These are phyloP conservation scores for Cladopsammia gracilis DNA, from an alignment of 64 coral and sea anemone species.

Conservation along the genomic window DNA sequence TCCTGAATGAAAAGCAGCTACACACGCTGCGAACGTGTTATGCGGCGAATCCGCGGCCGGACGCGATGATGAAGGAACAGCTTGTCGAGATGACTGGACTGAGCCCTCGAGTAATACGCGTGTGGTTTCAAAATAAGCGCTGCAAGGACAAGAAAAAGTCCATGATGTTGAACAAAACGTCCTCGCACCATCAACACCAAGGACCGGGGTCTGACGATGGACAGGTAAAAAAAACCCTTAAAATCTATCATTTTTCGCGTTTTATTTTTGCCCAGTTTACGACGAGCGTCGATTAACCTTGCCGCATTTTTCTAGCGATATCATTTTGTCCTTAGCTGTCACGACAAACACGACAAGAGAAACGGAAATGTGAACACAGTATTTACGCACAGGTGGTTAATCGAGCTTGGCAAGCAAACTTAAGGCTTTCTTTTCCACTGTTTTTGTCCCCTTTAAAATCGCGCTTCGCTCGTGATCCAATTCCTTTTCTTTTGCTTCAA, in stretches of 20 bases:
- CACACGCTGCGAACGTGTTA: conserved; percentile 97
- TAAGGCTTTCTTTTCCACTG: background rate
- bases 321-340: conserved; percentile 19
- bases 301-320: background rate
- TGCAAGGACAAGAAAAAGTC: conserved; percentile 99
- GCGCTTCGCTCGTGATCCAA: conserved; percentile 3
- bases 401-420: conserved; percentile 20
- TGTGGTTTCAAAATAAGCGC: conserved; percentile 99
- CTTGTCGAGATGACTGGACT: conserved; percentile 98
- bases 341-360: conserved; percentile 21
- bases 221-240: conserved; percentile 58
- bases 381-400: conserved; percentile 44
- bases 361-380: conserved; percentile 4
- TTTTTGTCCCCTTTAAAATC: background rate
- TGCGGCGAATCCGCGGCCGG: conserved; percentile 92
- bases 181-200: conserved; percentile 63
- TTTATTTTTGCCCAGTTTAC: background rate
- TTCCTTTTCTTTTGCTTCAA: background rate
- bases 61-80: conserved; percentile 99
- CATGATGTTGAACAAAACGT: conserved; percentile 82
- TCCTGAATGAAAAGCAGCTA: conserved; percentile 98
- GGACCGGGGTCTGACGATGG: conserved; percentile 74
- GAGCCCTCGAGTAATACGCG: conserved; percentile 96
- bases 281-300: background rate
- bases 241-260: background rate